Evolutionary conservation across 2,888 invertebrate species (phyloP).

Genomic region (Eupithecia subumbrata): DNA sequence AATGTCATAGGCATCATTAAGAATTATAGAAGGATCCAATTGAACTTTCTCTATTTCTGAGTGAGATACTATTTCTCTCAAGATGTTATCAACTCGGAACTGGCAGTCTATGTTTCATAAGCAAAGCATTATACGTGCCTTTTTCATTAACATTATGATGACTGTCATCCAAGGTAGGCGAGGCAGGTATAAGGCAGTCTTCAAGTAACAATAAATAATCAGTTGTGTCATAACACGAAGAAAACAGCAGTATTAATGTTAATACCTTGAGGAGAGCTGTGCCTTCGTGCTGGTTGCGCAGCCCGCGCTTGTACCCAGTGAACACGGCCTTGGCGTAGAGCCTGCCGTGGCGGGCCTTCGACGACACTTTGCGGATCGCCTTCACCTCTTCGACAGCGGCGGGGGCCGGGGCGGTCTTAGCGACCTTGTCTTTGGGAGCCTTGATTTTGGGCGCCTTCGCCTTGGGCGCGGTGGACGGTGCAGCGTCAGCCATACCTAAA

Average conservation of each 20-base stretch:
- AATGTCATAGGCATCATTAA: constrained; percentile 79
- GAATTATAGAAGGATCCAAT: background rate
- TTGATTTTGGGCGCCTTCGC: constrained; percentile 83
- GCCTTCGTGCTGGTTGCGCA: constrained; percentile 98
- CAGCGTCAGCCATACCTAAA: constrained; percentile 86
- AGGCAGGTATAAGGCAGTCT: background rate
- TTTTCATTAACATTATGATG: background rate
- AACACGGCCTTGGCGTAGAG: constrained; percentile 99
- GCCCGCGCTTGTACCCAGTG: constrained; percentile 97
- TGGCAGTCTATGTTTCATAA: too few relatives aligned
- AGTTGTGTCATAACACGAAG: background rate
- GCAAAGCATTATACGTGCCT: background rate
- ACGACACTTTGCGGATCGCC: constrained; percentile 78
- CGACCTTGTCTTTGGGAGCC: constrained; percentile 83
- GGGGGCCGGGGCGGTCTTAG: constrained; percentile 82
- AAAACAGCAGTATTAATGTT: background rate
- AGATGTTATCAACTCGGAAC: background rate
- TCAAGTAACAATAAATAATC: background rate
- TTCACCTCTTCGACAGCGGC: constrained; percentile 76
- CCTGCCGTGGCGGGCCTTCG: constrained; percentile 88
- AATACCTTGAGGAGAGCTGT: constrained; percentile 94
- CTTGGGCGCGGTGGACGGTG: constrained; percentile 82
- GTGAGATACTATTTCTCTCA: background rate
- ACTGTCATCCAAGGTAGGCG: background rate
- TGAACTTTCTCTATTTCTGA: background rate